phyloP scores from a whole-genome alignment of 2,888 invertebrate genomes.

The Limenitis camilla region DNA sequence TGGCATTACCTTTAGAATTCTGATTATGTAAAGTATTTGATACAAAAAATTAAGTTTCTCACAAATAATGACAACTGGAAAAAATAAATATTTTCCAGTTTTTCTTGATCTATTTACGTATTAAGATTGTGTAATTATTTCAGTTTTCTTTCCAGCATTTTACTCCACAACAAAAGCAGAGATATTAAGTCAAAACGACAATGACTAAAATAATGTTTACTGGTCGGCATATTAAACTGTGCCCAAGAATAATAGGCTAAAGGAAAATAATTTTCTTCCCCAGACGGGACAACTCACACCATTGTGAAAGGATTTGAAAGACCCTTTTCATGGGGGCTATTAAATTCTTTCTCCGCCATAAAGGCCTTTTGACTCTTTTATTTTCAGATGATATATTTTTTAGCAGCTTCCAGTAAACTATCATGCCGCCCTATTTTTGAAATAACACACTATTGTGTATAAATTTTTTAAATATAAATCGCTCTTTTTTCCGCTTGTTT shows the following conservation, averaged over 20 bases:
- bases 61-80: too few relatives aligned
- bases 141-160: slow-evolving; percentile 43
- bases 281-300: slow-evolving; percentile 53
- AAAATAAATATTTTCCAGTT: too few relatives aligned
- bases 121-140: slow-evolving; percentile 22
- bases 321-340: slow-evolving; percentile 44
- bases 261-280: slow-evolving; percentile 63
- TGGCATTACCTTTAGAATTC: too few relatives aligned
- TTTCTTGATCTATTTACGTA: neutral
- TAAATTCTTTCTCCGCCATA: slow-evolving; percentile 34
- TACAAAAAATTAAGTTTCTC: too few relatives aligned
- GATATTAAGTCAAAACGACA: slow-evolving; percentile 7
- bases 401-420: slow-evolving; percentile 9
- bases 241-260: slow-evolving; percentile 48
- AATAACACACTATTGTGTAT: neutral
- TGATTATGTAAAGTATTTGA: too few relatives aligned
- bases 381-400: slow-evolving; percentile 28
- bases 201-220: slow-evolving; percentile 10
- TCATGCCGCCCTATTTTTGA: neutral
- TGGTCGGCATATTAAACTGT: slow-evolving; percentile 42
- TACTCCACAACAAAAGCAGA: slow-evolving; percentile 11
- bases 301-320: slow-evolving; percentile 66
- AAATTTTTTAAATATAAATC: slow-evolving; percentile 41
- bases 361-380: slow-evolving; percentile 24
- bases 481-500: slow-evolving; percentile 21